A percentile compares a stretch with the other conserved stretches of the same genome.
Evolutionary conservation across 37 sponge, comb jelly and placozoan genomes (phyloP).

Genomic region (Beroe ovata): DNA sequence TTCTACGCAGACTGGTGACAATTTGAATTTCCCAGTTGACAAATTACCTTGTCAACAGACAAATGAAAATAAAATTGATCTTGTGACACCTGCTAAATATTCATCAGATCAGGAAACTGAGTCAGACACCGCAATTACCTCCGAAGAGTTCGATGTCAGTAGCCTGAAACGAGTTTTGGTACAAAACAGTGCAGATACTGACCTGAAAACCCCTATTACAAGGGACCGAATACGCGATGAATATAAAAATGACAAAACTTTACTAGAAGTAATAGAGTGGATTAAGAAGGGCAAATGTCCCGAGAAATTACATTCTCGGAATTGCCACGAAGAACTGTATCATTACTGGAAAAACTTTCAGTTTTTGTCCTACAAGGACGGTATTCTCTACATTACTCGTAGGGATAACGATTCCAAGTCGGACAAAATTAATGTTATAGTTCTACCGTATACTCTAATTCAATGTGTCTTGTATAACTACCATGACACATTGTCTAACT

Average conservation of each 20-base stretch:
- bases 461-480: slow-evolving; percentile 22
- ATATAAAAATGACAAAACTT: slow-evolving; percentile 20
- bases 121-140: not conserved
- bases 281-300: not conserved
- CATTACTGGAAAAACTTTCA: slow-evolving; percentile 42
- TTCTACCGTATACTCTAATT: slow-evolving; percentile 16
- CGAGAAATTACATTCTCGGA: not conserved
- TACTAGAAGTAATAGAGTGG: slow-evolving; percentile 23
- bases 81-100: not conserved
- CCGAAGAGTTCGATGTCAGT: not conserved
- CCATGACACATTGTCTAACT: slow-evolving; percentile 27
- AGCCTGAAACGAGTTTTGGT: not conserved
- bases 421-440: not conserved
- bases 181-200: not conserved
- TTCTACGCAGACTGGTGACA: slow-evolving; percentile 7
- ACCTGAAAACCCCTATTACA: slow-evolving; percentile 19
- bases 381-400: not conserved
- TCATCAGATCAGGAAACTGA: not conserved
- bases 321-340: not conserved
- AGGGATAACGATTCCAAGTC: not conserved
- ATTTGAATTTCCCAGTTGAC: not conserved
- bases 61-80: not conserved
- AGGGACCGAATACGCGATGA: not conserved
- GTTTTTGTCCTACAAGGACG: not conserved
- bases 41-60: not conserved